Percentiles rank a stretch among this genome's conserved stretches.
phyloP scores from a whole-genome alignment of 2,888 invertebrate genomes.

The Euproctis similis region DNA sequence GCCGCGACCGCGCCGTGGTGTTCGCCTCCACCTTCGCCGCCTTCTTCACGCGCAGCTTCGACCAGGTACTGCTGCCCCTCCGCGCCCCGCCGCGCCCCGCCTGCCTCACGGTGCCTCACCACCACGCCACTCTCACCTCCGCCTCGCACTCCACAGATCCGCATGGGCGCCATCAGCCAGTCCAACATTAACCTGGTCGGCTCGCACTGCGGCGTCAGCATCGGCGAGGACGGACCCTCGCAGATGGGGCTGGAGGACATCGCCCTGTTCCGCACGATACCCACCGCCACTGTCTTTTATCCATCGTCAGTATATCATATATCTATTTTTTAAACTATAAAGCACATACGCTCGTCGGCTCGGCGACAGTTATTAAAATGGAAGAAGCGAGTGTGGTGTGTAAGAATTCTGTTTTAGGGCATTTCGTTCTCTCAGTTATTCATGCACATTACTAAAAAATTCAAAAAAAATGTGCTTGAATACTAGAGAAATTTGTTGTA shows the following conservation, averaged over 20 bases:
- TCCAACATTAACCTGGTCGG: conserved; percentile 97
- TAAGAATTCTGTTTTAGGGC: no score
- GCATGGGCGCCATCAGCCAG: conserved; percentile 99
- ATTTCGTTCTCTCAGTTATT: no score
- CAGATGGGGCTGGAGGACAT: conserved; percentile 99
- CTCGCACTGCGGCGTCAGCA: conserved; percentile 98
- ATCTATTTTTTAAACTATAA: neutral
- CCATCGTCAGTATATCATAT: conserved; percentile 1
- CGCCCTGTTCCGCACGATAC: conserved; percentile 94
- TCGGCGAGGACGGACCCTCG: conserved; percentile 98
- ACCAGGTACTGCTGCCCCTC: conserved; percentile 92
- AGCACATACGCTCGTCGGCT: no score
- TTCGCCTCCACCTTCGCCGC: conserved; percentile 99
- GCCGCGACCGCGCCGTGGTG: conserved; percentile 92
- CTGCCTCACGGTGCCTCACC: neutral
- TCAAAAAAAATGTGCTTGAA: no score
- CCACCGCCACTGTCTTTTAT: conserved; percentile 83
- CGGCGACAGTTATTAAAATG: no score
- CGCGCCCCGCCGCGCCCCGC: no score
- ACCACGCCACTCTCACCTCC: neutral
- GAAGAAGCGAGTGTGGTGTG: no score
- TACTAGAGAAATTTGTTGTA: no score
- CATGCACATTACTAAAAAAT: no score
- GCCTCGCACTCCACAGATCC: conserved; percentile 83
- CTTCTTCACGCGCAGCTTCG: conserved; percentile 97